Evolutionary conservation across 2,888 invertebrate species (phyloP), one percentile per base, ranked within the genome.

Genomic region (Cybosia mesomella): DNA sequence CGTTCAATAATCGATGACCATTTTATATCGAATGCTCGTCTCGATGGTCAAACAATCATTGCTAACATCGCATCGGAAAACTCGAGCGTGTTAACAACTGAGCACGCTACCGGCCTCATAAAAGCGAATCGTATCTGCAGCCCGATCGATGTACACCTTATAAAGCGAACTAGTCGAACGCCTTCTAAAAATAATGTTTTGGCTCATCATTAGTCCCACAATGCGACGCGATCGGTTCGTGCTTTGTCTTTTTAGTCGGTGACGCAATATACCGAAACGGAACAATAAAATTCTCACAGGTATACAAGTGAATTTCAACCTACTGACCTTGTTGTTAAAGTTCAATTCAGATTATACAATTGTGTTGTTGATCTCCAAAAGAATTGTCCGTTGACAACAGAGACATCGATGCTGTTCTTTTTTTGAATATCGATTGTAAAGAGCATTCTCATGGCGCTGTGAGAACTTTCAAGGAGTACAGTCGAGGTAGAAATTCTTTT

Each of bases 401-500:
- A 95, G 93, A 94, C 93, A 94, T 94, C 89, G 92, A 89, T 88
- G 90, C 88, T 90, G 90, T 92, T 91, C 91, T 92, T 94, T 94
- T 89, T 94, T 94, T 92, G 87, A 92, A 93, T 94, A 93, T 95
- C 93, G 94, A 93, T 93, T 93, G 92, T 94, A 92, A 93, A 93
- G 91, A 93, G 91, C 92, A 91, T 92, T 93, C 94, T 93, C 93
- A 93, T 93, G 91, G 89, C 89, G 87, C 89, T 91, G 93, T 94
- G 94, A 93, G 94, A 94, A 94, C 91, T 90, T 90, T 90, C 89
- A 85, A 87, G 85, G 74, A 73, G 89, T 88, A 90, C 90, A 88
- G 87, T 86, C 91, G 88, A 85, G 83, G 86, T 91, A 89, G 88
- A 88, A 89, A 92, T 92, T 92, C 91, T 87, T 91, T 86, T 80